Evolutionary conservation across 2,888 invertebrate genomes (phyloP), one percentile per base, ranked within the genome.

Genomic region (Gasteruption jaculator): DNA sequence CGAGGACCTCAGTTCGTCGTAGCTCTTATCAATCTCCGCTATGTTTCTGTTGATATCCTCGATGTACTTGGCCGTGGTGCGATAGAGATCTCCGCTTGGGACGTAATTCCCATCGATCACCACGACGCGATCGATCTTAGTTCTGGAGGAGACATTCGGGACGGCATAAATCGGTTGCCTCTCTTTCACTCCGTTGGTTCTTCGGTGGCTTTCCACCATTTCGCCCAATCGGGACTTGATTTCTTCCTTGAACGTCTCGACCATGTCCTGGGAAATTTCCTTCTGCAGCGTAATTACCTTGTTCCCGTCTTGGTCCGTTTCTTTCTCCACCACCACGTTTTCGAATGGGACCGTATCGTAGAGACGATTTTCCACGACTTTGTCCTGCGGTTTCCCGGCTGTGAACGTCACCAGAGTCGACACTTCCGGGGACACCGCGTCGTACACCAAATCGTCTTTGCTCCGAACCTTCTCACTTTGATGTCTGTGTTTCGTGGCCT

Each of bases 41-140:
- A 68, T 60, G 43, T 68, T 68, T 6, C 55, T 51, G 38, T 68
- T 68, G 8, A 68, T 63, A 33, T 68, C 67, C 34, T 68, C 67
- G 44, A 68, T 68, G 47, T 67, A 68, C 34, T 57, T 57, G 1
- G 58, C 60, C 2, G 65, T 64, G 25, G 61, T 64, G 5, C 63
- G 55, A 26, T 64, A 65, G 3, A 65, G 54, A 53, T 65, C 65
- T 11, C 65, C 65, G 27, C 65, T 64, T 0, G 64, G 63, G 1
- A 67, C 63, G 42, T 67, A 65, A 47, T 67, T 65, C 0, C 57
- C 56, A n/a, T 64, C 63, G 19, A 35, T 15, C 24, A 3, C 47
- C 43, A 21, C 47, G 56, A 5, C 52, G 50, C 5, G 43, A 45
- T 7, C 41, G 39, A 12, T 39, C 19, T 4, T 48, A 50, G 15